Percentiles rank a stretch among this genome's conserved stretches.
phyloP scores from a whole-genome alignment of 2,888 invertebrate genomes.

The Nomada lathburiana region DNA sequence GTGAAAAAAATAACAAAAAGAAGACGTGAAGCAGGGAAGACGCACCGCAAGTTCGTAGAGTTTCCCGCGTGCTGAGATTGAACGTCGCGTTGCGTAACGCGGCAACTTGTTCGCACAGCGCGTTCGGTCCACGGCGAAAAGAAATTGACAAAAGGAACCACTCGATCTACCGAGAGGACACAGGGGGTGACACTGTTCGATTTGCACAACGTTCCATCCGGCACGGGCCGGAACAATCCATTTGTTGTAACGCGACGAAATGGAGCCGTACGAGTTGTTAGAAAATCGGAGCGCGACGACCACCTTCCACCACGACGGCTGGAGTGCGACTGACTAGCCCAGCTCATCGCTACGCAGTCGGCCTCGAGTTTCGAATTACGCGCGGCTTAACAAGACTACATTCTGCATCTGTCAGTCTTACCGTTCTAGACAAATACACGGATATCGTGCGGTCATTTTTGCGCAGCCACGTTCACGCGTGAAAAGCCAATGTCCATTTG shows the following conservation, averaged over 20 bases:
- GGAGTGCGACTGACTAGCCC: conserved; percentile 69
- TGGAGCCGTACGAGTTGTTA: neutral
- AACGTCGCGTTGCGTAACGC: conserved; percentile 51
- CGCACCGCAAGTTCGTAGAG: conserved; percentile 16
- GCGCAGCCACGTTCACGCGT: neutral
- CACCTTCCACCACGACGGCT: conserved; percentile 55
- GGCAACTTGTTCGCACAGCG: conserved; percentile 40
- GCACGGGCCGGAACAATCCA: conserved; percentile 14
- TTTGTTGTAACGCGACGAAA: neutral
- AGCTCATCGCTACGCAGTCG: conserved; percentile 32
- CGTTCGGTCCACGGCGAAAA: conserved; percentile 1
- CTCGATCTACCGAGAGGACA: conserved; percentile 14
- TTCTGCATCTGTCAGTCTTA: conserved; percentile 44
- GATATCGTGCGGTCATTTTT: conserved; percentile 21
- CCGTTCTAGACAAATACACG: conserved; percentile 19
- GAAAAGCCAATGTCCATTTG: neutral
- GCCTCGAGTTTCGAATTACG: conserved; percentile 61
- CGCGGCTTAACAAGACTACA: conserved; percentile 37
- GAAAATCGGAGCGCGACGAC: conserved; percentile 14
- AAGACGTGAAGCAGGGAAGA: conserved; percentile 10
- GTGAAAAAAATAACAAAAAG: neutral
- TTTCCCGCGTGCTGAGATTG: conserved; percentile 47
- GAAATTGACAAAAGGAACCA: neutral
- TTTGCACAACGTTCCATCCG: conserved; percentile 34
- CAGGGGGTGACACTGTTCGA: conserved; percentile 13